Base-by-base conservation (phyloP, 2,113 vertebrate genomes). In the Saiga tatarica region DNA sequence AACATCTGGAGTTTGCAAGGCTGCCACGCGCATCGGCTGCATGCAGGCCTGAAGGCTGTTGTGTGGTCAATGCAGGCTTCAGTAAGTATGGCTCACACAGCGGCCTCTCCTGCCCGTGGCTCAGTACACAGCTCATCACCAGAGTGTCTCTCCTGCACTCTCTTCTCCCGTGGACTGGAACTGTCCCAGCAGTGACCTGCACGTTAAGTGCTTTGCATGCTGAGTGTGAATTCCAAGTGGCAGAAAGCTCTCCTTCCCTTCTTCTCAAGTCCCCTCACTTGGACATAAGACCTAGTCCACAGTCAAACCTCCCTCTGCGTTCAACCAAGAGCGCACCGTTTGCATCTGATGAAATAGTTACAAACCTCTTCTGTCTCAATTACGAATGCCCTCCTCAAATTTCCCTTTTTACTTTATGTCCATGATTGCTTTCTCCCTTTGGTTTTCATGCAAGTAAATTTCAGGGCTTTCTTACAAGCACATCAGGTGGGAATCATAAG, bases 41-140 rank as follows among this genome's bases (percentile, higher is more conserved):
- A 3, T 0, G 5, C 4, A 10, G 82, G 11, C 0, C 1, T 0
- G 10, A 21, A 23, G n/a, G 10, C 25, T 0, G 25, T 0, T 25
- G 42, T 1, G 11, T 12, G 59, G 5, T 11, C 1, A 3, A 13
- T 0, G 0, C 1, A 1, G 0, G 67, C 7, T 3, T n/a, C 1
- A 2, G 0, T 9, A 1, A 84, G 7, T 0, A 45, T 3, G 1
- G n/a, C 11, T 36, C 9, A 12, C 0, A 0, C 2, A 0, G 45
- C 7, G 5, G 53, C 55, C 3, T 2, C 2, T 6, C 45, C 13
- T 1, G 2, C 1, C 39, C 11, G 30, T 4, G 62, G 47, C 67
- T 45, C 12, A 4, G 42, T 2, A 1, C 39, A 0, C 4, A 1
- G 5, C 14, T 17, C 4, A 0, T 5, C 21, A 19, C 57, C 50